Conservation (phyloP, 92 coral and sea anemone species). For the Heteractis magnifica region DNA sequence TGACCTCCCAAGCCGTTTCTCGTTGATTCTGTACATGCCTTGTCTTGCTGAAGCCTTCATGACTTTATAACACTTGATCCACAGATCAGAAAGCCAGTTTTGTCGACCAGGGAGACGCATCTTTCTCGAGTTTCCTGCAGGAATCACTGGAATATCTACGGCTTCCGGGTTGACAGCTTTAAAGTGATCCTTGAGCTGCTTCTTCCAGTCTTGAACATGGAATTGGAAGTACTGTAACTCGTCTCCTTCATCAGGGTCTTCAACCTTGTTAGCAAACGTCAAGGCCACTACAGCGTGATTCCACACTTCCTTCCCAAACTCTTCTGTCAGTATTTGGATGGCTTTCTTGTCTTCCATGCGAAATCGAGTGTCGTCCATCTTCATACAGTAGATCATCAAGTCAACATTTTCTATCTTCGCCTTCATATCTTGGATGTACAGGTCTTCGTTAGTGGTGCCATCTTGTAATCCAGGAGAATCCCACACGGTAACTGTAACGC, state of each 20-base stretch:
- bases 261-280: conserved; percentile 50
- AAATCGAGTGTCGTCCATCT: conserved; percentile 38
- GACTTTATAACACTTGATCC: conserved; percentile 23
- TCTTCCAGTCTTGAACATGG: conserved; percentile 20
- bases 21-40: background rate
- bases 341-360: conserved; percentile 39
- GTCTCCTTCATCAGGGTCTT: conserved; percentile 35
- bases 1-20: too few species aligned
- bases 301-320: conserved; percentile 37
- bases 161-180: background rate
- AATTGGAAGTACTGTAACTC: conserved; percentile 3
- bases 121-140: conserved; percentile 18
- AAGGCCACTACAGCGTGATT: conserved; percentile 41
- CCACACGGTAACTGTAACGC: conserved; percentile 23
- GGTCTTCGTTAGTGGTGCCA: conserved; percentile 33
- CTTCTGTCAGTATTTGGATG: conserved; percentile 23
- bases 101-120: conserved; percentile 23
- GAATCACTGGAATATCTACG: conserved; percentile 11
- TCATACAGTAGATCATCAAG: conserved; percentile 43
- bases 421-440: conserved; percentile 28
- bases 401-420: background rate
- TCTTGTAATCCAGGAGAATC: conserved; percentile 64
- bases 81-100: conserved; percentile 49
- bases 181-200: background rate
- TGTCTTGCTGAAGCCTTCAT: background rate